A percentile compares a stretch with the other conserved stretches of the same genome.
Evolutionary conservation across 2,113 vertebrate species (phyloP).

Genomic region (Upupa epops): DNA sequence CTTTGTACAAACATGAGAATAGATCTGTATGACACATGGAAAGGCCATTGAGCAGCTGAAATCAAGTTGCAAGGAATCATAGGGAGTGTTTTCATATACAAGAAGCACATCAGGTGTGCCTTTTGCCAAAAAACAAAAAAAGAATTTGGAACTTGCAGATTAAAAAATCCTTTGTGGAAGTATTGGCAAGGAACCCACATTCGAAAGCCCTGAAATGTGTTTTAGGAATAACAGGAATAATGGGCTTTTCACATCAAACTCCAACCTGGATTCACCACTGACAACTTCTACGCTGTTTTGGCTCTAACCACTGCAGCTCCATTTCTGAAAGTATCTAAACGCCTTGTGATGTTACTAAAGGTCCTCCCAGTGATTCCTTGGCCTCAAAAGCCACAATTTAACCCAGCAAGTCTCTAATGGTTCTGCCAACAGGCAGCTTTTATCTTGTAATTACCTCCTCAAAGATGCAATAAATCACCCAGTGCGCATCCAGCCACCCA

Average conservation of each 20-base stretch:
- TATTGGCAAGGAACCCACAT: neutral
- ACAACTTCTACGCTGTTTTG: rapidly evolving
- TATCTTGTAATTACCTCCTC: constrained; percentile 17
- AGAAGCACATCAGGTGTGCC: neutral
- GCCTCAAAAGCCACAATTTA: neutral
- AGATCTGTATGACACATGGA: neutral
- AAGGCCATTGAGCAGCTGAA: neutral
- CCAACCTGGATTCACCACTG: neutral
- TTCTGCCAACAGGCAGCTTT: constrained; percentile 13
- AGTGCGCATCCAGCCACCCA: neutral
- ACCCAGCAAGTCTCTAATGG: neutral
- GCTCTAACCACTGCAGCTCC: neutral
- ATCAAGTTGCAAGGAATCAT: neutral
- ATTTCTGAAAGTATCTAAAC: neutral
- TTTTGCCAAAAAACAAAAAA: neutral
- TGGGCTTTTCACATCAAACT: neutral
- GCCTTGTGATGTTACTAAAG: neutral
- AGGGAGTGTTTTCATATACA: neutral
- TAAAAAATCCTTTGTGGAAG: neutral
- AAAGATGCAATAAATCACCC: neutral
- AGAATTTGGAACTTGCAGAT: neutral
- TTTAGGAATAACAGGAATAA: rapidly evolving
- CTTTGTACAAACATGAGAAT: neutral
- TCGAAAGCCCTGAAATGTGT: neutral
- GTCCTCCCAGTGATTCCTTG: neutral